Evolutionary conservation across 2,888 invertebrate genomes (phyloP), one percentile per base, ranked within the genome.

Genomic region (Erynnis tages): DNA sequence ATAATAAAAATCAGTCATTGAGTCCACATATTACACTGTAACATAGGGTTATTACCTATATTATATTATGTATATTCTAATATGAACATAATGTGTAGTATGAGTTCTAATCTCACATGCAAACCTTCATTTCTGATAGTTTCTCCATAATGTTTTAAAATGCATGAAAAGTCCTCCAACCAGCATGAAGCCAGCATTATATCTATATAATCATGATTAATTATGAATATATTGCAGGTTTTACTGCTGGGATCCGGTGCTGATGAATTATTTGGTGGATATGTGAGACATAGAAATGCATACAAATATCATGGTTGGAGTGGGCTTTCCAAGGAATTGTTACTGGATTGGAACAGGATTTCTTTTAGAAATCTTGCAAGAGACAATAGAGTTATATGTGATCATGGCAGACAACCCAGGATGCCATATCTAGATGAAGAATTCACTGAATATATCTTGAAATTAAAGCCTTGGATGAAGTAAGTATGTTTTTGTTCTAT

Each of bases 241-340:
- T 81, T 97, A 54, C 78, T 98, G 60, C 85, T 96, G 63, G 99
- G 99, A 25, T 97, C 97, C 90, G 99, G 99, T 4, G 98, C 99
- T 0, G 99, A 99, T 91, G 99, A 99, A 86, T 91, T 98, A 57
- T 95, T 99, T 73, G 98, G 97, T 41, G 99, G 99, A 1, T 99
- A 99, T 73, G 93, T 94, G 25, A 91, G 97, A 54, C 98, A 99
- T 73, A 91, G 97, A 65, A 94, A 93, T 61, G 93, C 93, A 2
- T 93, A 92, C 53, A 91, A 87, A 66, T 91, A 92, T 10, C 76
- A 76, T 60, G 82, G 89, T n/a, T 81, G 92, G 91, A 55, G 66
- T 25, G 92, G 92, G 2, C 82, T 93, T 2, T 70, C 80, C 5
- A 82, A 86, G 48, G 95, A 96, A 75, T 79, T 97, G 25, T 80